Base-by-base conservation (phyloP, 2,888 invertebrate species). In the Pandemis cinnamomeana region DNA sequence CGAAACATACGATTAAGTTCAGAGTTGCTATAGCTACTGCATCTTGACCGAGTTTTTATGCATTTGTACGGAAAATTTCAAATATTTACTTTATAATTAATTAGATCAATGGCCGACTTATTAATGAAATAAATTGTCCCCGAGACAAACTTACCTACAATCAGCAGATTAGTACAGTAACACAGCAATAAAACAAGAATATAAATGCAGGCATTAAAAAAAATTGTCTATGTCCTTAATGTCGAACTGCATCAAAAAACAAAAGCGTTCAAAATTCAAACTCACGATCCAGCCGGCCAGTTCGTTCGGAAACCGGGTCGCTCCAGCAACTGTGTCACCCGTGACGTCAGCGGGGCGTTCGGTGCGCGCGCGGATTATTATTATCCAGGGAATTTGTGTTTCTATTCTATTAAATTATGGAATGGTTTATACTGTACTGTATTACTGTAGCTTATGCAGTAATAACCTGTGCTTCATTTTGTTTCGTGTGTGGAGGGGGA, bases 261-360 rank as follows among this genome's bases (percentile, higher is more conserved):
- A 41, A 63, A 72, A 63, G 41, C 58, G 46, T 72, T 72, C 72
- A 63, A 68, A 67, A 68, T 53, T 58, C 58, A 69, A 72, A 72
- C 61, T 67, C 13, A 46, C 58, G 55, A 20, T 61, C 70, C 15
- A 27, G 51, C 73, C 73, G 69, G 60, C 60, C 73, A 64, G 69
- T 46, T 58, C 27, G 74, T 71, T 71, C 70, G 13, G 70, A 74
- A 70, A 69, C 72, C 71, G 71, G 74, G 74, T 76, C 74, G 76
- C 71, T 71, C 64, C 64, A 64, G 67, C 73, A 76, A 71, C 71
- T 75, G 74, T 76, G 76, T 76, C 76, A 75, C 71, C 68, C 68
- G 71, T 76, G 76, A 76, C 76, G 76, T 76, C 76, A 76, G 46
- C 27, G 67, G 67, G 20, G 46, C 72, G 73, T 66, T 73, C 69